Evolutionary conservation across 2,113 vertebrate species (phyloP), one percentile per base, ranked within the genome.

Genomic region (Callithrix jacchus): DNA sequence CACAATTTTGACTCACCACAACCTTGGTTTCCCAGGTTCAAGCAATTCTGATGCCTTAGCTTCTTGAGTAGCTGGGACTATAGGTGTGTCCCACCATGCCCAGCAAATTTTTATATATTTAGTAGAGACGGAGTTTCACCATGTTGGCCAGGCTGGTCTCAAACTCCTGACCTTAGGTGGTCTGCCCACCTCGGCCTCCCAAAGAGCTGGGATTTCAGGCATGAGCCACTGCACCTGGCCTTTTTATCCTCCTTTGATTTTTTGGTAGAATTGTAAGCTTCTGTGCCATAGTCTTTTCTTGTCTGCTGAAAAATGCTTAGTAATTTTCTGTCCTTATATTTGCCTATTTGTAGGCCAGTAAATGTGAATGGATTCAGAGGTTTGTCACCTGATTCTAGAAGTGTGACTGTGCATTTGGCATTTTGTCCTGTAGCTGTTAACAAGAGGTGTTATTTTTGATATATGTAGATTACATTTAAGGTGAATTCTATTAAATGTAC

Each of bases 291-390:
- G 77, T 47, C 18, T 32, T 77, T 88, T 93, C 68, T 95, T 89
- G 3, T 79, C 56, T 89, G 40, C 66, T 76, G 32, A 86, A 94
- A 93, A 95, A 42, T 87, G 40, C 58, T 94, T 95, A 35, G 49
- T 88, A 92, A 93, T 93, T 58, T 56, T 92, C 92, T 96, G 70
- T 45, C 87, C 40, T 84, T 80, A 17, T 73, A 70, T 66, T 90
- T 90, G 37, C 58, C 92, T 91, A 27, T 40, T 74, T 74, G 74
- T 40, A 54, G 64, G 54, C 66, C 35, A 66, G 20, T 89, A 68
- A 45, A 42, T 87, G 30, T 64, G 9, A 84, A 11, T 79, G 47
- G 8, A 86, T 93, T 94, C 37, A 58, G 13, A 70, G 16, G 25
- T n/a, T 85, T 74, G 1, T 42, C 88, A 82, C 74, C 35, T 73